phyloP scores from a whole-genome alignment of 2,797 vertebrate genomes.

The Mareca penelope region DNA sequence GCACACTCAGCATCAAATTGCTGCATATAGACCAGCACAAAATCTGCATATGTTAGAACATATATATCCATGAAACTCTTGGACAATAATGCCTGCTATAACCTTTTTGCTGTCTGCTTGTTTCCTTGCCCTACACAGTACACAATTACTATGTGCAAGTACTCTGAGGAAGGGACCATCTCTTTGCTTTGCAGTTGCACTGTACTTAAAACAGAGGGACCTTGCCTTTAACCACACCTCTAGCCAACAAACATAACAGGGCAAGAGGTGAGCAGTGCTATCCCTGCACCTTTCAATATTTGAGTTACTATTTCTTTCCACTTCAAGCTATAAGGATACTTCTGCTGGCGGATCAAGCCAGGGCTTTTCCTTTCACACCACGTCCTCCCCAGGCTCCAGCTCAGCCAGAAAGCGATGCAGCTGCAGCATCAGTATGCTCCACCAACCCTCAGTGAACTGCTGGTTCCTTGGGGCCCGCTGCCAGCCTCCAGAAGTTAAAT shows the following conservation, averaged over 20 bases:
- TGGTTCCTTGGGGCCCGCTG: not conserved
- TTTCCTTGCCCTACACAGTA: not conserved
- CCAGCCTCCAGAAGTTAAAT: conserved; percentile 1
- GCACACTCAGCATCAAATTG: not conserved
- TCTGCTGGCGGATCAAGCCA: not conserved
- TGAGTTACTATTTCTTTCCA: not conserved
- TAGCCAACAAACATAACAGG: not conserved
- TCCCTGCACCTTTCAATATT: not conserved
- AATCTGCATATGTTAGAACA: not conserved
- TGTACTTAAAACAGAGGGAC: not conserved
- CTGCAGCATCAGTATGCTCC: not conserved
- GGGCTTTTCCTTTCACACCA: not conserved
- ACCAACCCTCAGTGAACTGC: not conserved
- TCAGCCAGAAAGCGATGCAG: not conserved
- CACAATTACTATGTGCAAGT: not conserved
- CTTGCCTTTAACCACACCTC: not conserved
- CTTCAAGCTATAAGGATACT: not conserved
- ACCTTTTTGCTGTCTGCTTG: not conserved
- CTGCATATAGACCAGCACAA: not conserved
- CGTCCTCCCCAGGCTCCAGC: not conserved
- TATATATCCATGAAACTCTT: not conserved
- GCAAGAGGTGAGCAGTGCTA: not conserved
- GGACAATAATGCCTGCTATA: not conserved
- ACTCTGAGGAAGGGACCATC: not conserved
- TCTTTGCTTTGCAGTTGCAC: not conserved